A percentile compares a stretch with the other conserved stretches of the same genome.
phyloP scores from a whole-genome alignment of 2,888 invertebrate genomes.

The Ashinkailepas kermadecensis region DNA sequence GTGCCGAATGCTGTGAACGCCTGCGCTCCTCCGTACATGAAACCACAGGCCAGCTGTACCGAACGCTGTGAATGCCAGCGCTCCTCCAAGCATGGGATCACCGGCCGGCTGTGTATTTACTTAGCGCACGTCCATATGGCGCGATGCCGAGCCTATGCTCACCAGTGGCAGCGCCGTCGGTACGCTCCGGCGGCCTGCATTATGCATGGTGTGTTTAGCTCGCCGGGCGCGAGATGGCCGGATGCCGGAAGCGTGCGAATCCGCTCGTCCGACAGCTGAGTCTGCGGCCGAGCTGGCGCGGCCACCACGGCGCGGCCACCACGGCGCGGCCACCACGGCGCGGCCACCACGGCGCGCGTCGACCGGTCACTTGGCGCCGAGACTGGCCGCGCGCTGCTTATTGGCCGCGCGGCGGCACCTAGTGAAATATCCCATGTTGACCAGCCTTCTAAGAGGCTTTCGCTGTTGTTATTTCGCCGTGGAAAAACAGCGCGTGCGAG shows the following conservation, averaged over 20 bases:
- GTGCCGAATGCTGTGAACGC: no score
- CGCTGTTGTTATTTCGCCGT: not conserved
- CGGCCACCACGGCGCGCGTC: no score
- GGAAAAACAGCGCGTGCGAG: not conserved
- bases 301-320: not conserved
- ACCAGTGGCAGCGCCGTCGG: no score
- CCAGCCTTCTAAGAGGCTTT: conserved; percentile 12
- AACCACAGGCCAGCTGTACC: no score
- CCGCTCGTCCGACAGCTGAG: not conserved
- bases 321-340: not conserved
- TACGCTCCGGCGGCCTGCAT: no score
- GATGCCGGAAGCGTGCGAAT: not conserved
- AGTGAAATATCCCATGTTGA: not conserved
- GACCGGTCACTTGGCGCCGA: not conserved
- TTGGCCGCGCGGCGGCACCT: not conserved
- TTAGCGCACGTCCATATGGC: no score
- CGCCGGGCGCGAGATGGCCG: not conserved
- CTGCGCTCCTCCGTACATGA: no score
- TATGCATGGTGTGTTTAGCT: not conserved
- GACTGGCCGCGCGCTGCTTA: not conserved
- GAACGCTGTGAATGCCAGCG: no score
- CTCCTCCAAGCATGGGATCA: no score
- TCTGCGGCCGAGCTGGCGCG: no score
- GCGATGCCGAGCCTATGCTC: no score
- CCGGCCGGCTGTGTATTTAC: no score